These are phyloP conservation scores for Oxyura jamaicensis DNA, from an alignment of 2,113 vertebrate species.

Conservation along the genomic window DNA sequence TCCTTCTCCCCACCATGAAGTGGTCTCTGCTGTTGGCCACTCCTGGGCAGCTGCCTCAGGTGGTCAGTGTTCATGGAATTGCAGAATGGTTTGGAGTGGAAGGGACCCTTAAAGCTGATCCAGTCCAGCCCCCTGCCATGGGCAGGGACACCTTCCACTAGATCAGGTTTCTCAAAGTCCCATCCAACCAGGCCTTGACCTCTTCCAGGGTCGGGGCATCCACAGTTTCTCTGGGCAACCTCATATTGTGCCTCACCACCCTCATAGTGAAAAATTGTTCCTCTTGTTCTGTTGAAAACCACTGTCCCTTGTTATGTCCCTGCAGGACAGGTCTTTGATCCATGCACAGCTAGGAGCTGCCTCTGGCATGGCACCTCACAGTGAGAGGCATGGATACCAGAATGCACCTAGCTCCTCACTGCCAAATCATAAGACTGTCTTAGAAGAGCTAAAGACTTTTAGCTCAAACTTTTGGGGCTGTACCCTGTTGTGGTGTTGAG, in stretches of 20 bases:
- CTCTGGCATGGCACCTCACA: not conserved
- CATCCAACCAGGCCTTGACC: not conserved
- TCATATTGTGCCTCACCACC: not conserved
- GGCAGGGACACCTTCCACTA: not conserved
- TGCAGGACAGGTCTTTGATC: not conserved
- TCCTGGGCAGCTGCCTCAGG: not conserved
- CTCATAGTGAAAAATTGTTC: not conserved
- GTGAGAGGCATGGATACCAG: not conserved
- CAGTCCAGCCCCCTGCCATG: not conserved
- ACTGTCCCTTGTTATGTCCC: not conserved
- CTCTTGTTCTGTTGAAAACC: not conserved
- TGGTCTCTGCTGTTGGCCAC: not conserved
- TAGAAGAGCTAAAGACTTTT: not conserved
- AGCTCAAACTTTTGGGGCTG: not conserved
- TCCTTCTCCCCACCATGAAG: no score
- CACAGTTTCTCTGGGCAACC: not conserved
- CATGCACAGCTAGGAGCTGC: not conserved
- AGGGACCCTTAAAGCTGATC: not conserved
- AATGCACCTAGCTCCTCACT: not conserved
- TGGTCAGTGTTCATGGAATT: no score
- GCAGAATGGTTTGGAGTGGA: not conserved
- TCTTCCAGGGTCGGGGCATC: not conserved
- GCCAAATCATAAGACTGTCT: not conserved
- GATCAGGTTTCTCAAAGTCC: not conserved
- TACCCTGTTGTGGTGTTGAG: not conserved